Conservation (phyloP, 2,797 vertebrate species). For the Mormyrus hasselquistii region DNA sequence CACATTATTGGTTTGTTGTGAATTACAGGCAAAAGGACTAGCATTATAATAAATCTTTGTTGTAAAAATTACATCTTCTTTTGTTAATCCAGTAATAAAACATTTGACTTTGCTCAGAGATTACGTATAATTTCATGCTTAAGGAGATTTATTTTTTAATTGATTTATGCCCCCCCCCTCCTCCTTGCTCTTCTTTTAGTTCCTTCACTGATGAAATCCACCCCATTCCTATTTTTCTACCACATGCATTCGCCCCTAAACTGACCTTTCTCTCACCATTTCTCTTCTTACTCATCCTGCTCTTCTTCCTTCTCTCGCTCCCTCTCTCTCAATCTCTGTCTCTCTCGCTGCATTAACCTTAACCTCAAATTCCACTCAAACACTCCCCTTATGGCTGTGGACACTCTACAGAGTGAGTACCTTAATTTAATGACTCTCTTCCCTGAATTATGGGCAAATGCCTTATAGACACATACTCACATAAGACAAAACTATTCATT, state of each 20-base stretch:
- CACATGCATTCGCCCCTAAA: background rate
- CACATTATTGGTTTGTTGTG: background rate
- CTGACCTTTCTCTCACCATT: background rate
- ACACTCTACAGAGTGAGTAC: background rate
- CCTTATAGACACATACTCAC: background rate
- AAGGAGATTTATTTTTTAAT: constrained; percentile 23
- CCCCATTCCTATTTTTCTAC: background rate
- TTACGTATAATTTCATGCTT: background rate
- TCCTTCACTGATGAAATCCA: background rate
- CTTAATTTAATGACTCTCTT: constrained; percentile 1
- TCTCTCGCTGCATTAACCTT: constrained; percentile 4
- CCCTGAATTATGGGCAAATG: background rate
- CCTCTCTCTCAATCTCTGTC: background rate
- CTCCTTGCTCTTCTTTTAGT: background rate
- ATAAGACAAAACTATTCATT: background rate
- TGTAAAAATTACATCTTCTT: background rate
- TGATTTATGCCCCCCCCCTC: background rate
- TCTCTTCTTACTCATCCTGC: background rate
- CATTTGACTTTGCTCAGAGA: constrained; percentile 1
- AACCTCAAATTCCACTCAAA: background rate
- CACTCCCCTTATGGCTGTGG: background rate
- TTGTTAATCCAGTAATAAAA: constrained; percentile 1
- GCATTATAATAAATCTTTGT: constrained; percentile 10
- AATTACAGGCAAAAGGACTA: background rate
- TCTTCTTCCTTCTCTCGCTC: background rate